Conservation (phyloP, 92 coral and sea anemone species). For the Parazoanthus atlanticus region DNA sequence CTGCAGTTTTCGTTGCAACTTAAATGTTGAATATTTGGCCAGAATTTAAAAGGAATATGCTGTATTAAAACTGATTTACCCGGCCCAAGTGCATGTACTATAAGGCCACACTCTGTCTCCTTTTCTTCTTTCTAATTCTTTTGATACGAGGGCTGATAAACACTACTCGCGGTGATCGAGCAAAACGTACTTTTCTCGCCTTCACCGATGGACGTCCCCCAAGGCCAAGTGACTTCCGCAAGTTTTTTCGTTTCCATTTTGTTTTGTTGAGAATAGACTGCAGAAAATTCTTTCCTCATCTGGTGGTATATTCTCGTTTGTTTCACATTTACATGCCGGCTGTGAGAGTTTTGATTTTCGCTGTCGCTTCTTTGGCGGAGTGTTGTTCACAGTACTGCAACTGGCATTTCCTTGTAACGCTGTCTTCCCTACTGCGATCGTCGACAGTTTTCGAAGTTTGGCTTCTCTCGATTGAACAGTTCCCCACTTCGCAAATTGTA, state of each 20-base stretch:
- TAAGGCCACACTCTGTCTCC: conserved; percentile 9
- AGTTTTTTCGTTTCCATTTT: conserved; percentile 31
- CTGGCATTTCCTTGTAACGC: background rate
- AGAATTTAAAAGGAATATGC: no score
- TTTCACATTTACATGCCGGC: conserved; percentile 30
- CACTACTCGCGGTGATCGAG: conserved; percentile 48
- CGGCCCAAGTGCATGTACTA: background rate
- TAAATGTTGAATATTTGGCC: no score
- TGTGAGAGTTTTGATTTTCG: conserved; percentile 26
- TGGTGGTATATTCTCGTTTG: background rate
- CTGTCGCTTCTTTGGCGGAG: conserved; percentile 37
- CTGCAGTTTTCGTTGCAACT: no score
- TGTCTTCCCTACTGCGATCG: conserved; percentile 47
- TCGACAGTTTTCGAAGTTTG: conserved; percentile 40
- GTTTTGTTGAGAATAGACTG: conserved; percentile 55
- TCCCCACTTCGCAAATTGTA: conserved; percentile 9
- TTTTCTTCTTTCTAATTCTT: background rate
- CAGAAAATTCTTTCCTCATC: conserved; percentile 5
- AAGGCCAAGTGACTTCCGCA: conserved; percentile 2
- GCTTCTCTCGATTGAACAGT: conserved; percentile 52
- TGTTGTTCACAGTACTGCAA: background rate
- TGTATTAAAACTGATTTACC: no score
- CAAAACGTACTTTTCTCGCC: conserved; percentile 53
- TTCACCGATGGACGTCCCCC: background rate
- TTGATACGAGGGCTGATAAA: conserved; percentile 42